Base-by-base conservation (phyloP, 2,797 vertebrate species). In the Erethizon dorsatum region DNA sequence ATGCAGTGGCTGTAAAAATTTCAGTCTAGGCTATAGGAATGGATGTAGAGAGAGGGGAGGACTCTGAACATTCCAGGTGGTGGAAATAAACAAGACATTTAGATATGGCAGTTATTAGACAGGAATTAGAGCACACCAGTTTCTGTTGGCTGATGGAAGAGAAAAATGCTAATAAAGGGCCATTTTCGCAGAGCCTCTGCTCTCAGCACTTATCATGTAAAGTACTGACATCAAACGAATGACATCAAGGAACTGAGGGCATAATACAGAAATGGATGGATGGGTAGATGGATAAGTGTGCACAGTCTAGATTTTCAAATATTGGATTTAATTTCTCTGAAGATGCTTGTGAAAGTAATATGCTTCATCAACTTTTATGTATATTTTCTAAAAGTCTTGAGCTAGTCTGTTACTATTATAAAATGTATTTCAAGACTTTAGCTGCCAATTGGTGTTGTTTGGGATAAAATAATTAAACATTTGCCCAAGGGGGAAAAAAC, bases 11-110 rank as follows among this genome's bases (percentile, higher is more conserved):
- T 31, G 24, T 41, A 52, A 75, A 54, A 75, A 83, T 91, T 84
- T 67, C 57, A 75, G 0, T 56, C 31, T 80, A 33, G 77, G 20
- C 31, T 56, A 14, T 50, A n/a, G 41, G 6, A 26, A 45, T 90
- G 41, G 24, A 18, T 45, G 9, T 65, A 15, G 24, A 33, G 56
- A 28, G 33, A 79, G 9, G 13, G n/a, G 8, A 90, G 59, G 84
- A 65, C 28, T 8, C 45, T 52, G 28, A 92, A 83, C 91, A 91
- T 83, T 71, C 22, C 50, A 54, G 15, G 59, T 83, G 31, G 45
- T 37, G 28, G 57, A 95, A 96, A 92, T 50, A n/a, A 82, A 95
- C 54, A 73, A 56, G 17, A 84, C 85, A 90, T 85, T 37, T 56
- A 31, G 59, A 73, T 47, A 12, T 41, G 33, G 80, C 67, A 24